These are phyloP conservation scores for Drosophila truncata DNA, from an alignment of 1,140 invertebrate species.

Conservation along the genomic window DNA sequence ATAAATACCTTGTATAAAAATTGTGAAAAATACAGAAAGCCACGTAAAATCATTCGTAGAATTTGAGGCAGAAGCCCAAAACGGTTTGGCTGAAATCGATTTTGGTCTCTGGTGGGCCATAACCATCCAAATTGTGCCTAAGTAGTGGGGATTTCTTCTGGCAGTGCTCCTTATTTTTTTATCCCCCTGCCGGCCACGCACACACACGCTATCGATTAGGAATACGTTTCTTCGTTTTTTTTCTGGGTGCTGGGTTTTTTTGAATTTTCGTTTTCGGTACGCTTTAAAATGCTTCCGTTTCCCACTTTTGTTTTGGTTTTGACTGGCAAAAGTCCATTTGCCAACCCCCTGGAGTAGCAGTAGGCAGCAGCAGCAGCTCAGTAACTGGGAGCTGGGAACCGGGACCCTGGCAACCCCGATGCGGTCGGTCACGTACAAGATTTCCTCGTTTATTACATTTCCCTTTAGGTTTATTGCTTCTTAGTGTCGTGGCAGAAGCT, in stretches of 20 bases:
- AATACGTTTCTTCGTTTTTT: conserved; percentile 41
- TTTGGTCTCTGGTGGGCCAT: conserved; percentile 81
- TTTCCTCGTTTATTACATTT: conserved; percentile 85
- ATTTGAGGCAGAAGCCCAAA: conserved; percentile 47
- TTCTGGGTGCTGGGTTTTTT: conserved; percentile 40
- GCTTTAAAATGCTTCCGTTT: conserved; percentile 80
- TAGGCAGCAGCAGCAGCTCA: not conserved
- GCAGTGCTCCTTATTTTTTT: conserved; percentile 30
- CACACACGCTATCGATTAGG: conserved; percentile 71
- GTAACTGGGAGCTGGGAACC: not conserved
- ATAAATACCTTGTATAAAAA: conserved; percentile 10
- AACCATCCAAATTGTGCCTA: conserved; percentile 83
- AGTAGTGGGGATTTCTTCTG: conserved; percentile 64
- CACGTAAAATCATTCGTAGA: conserved; percentile 74
- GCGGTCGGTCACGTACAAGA: conserved; percentile 85
- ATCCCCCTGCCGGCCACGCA: conserved; percentile 30
- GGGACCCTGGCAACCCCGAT: conserved; percentile 59
- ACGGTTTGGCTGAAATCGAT: conserved; percentile 73
- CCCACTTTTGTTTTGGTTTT: conserved; percentile 56
- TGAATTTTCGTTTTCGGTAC: conserved; percentile 68
- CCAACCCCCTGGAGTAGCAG: conserved; percentile 40
- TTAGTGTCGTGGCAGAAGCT: conserved; percentile 79
- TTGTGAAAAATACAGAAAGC: conserved; percentile 17
- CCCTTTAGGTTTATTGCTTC: conserved; percentile 85
- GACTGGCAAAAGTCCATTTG: conserved; percentile 73